Percentiles rank a stretch among this genome's conserved stretches.
Conservation (phyloP, 2,113 vertebrate genomes). For the Zonotrichia leucophrys region DNA sequence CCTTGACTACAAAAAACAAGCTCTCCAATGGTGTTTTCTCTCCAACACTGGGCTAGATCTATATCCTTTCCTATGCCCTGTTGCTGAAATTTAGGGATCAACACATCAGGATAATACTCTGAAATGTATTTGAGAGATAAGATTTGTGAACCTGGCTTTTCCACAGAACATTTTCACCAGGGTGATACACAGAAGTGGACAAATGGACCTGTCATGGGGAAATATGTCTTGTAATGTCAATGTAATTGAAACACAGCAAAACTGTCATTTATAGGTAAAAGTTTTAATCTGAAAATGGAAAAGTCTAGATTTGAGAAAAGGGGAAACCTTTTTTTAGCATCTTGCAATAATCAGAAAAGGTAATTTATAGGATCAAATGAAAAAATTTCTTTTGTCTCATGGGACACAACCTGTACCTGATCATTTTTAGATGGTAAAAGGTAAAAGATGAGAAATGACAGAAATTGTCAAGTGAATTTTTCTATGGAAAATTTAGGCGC, state of each 20-base stretch:
- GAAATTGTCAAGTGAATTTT: background rate
- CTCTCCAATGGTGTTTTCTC: background rate
- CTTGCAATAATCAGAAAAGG: background rate
- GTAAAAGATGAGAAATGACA: background rate
- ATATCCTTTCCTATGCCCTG: background rate
- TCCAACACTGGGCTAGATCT: background rate
- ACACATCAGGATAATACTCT: background rate
- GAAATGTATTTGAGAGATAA: background rate
- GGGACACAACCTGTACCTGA: background rate
- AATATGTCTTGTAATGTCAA: rapidly evolving
- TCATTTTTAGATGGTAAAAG: background rate
- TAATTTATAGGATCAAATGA: background rate
- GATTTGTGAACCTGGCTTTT: background rate
- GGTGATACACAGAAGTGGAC: background rate
- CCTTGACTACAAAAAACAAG: background rate
- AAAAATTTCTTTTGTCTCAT: background rate
- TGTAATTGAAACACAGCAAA: background rate
- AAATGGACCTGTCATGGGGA: background rate
- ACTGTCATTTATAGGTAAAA: background rate
- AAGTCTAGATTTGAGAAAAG: background rate
- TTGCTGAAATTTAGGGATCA: background rate
- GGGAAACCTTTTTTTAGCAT: background rate
- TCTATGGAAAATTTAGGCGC: background rate
- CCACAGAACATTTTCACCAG: background rate
- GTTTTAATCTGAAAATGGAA: background rate